Conservation (phyloP, 2,888 invertebrate species). For the Ennomos fuscantarius region DNA sequence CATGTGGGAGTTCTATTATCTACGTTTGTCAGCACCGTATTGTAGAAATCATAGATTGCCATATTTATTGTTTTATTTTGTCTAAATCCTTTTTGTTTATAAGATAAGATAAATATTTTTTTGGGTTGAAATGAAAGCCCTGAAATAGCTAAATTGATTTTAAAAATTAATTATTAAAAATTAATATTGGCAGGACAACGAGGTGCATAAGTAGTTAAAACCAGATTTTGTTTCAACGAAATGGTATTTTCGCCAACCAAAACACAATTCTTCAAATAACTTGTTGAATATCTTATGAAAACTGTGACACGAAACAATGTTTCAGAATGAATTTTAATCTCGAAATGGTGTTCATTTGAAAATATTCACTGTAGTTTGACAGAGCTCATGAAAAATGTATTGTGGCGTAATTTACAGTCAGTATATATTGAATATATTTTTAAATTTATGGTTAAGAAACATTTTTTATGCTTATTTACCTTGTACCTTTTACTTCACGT, state of each 20-base stretch:
- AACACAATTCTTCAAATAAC: constrained; percentile 1
- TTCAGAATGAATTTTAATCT: constrained; percentile 15
- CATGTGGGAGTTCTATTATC: too few relatives aligned
- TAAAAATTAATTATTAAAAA: too few relatives aligned
- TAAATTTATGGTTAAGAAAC: constrained; percentile 6
- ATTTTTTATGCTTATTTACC: constrained; percentile 2
- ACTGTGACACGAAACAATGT: constrained; percentile 9
- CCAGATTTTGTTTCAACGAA: too few relatives aligned
- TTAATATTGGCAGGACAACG: too few relatives aligned
- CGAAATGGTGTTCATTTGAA: constrained; percentile 8
- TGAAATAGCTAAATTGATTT: too few relatives aligned
- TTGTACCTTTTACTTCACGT: not conserved
- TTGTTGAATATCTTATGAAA: constrained; percentile 12
- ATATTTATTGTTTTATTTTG: too few relatives aligned
- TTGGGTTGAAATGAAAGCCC: too few relatives aligned
- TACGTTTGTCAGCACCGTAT: too few relatives aligned
- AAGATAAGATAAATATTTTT: too few relatives aligned
- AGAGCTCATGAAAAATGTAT: constrained; percentile 23
- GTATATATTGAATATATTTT: constrained; percentile 3
- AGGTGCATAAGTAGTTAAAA: too few relatives aligned
- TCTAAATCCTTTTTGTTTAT: too few relatives aligned
- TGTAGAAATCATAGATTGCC: too few relatives aligned
- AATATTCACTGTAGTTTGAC: constrained; percentile 6
- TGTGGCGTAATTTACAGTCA: constrained; percentile 8
- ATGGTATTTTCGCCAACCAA: not conserved